These are phyloP conservation scores for Leptodirus hochenwartii DNA, from an alignment of 2,888 invertebrate genomes.

Conservation along the genomic window DNA sequence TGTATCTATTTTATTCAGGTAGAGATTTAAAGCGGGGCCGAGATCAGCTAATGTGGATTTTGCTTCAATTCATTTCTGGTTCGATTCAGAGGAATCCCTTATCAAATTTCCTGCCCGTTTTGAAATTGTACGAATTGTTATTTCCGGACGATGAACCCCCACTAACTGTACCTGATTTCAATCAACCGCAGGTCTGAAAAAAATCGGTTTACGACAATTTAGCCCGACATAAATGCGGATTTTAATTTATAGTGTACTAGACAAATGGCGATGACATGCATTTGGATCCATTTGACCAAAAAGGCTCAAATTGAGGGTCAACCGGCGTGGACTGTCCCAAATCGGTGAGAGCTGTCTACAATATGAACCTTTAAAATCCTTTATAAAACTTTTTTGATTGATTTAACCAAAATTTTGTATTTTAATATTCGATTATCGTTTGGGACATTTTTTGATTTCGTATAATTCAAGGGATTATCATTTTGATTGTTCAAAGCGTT, in stretches of 20 bases:
- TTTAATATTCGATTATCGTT: too few relatives aligned
- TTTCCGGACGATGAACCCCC: conserved; percentile 88
- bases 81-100: conserved; percentile 88
- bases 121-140: conserved; percentile 77
- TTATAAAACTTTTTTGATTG: too few relatives aligned
- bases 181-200: conserved; percentile 68
- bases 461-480: too few relatives aligned
- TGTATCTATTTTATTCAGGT: too few relatives aligned
- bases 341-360: too few relatives aligned
- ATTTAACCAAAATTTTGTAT: too few relatives aligned
- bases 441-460: too few relatives aligned
- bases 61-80: conserved; percentile 92
- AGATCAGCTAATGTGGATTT: conserved; percentile 98
- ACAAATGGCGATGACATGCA: conserved; percentile 87
- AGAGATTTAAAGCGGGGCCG: conserved; percentile 75
- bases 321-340: conserved; percentile 20
- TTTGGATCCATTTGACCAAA: conserved; percentile 90
- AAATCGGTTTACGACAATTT: too few relatives aligned
- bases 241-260: too few relatives aligned
- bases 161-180: conserved; percentile 74
- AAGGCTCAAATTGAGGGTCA: conserved; percentile 49
- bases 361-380: too few relatives aligned
- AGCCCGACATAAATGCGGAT: too few relatives aligned
- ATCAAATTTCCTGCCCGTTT: conserved; percentile 74
- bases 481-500: too few relatives aligned